phyloP scores from a whole-genome alignment of 2,888 invertebrate genomes.

The Noctua pronuba region DNA sequence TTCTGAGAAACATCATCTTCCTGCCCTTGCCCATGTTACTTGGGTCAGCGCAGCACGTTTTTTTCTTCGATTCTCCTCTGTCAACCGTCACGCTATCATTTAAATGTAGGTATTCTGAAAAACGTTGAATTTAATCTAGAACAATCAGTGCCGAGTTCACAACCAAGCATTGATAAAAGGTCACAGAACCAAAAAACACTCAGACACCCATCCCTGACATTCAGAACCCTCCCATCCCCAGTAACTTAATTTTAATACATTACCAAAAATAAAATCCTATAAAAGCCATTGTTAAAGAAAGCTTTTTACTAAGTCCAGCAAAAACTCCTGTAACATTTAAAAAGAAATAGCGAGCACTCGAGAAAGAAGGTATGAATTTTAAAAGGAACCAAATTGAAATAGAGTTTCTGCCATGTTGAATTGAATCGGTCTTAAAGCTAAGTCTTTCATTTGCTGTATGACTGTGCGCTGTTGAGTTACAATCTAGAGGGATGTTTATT shows the following conservation, averaged over 20 bases:
- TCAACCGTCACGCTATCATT: no score
- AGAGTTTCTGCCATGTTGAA: conserved; percentile 55
- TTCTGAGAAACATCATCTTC: no score
- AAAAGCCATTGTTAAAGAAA: conserved; percentile 48
- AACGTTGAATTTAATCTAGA: background rate
- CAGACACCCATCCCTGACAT: conserved; percentile 23
- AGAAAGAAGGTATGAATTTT: conserved; percentile 72
- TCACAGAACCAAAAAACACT: background rate
- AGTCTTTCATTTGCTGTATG: conserved; percentile 46
- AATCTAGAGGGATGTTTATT: conserved; percentile 29
- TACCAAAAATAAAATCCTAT: conserved; percentile 26
- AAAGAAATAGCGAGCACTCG: conserved; percentile 57
- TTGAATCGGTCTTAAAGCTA: conserved; percentile 53
- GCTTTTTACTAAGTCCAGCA: conserved; percentile 38
- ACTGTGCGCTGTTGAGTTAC: conserved; percentile 30
- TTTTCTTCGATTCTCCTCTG: no score
- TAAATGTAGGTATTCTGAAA: background rate
- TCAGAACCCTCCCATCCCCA: conserved; percentile 2
- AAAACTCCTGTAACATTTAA: conserved; percentile 47
- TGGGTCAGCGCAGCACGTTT: no score
- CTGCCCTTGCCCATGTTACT: no score
- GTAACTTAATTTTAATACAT: conserved; percentile 39
- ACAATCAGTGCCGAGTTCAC: background rate
- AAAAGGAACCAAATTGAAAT: conserved; percentile 73
- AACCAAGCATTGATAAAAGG: background rate